These are phyloP conservation scores for Trachurus trachurus DNA, from an alignment of 2,797 vertebrate species.

Conservation along the genomic window DNA sequence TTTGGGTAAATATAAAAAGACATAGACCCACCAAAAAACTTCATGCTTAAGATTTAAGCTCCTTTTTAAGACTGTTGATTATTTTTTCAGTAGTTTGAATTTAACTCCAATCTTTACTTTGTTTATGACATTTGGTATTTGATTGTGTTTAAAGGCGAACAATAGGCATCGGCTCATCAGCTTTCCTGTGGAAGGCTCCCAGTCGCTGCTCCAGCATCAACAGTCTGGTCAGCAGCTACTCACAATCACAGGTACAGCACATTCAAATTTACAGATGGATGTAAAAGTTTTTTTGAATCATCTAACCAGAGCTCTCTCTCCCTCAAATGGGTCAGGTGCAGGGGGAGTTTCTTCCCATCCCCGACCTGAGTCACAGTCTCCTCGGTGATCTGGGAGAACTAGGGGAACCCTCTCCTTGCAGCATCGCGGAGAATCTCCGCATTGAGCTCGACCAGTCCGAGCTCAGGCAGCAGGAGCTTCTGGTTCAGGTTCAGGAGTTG, in stretches of 20 bases:
- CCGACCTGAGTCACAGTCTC: conserved; percentile 86
- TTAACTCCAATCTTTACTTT: neutral
- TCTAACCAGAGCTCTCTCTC: conserved; percentile 21
- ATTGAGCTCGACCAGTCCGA: conserved; percentile 93
- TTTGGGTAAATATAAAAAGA: no score
- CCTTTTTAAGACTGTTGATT: neutral
- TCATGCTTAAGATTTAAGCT: no score
- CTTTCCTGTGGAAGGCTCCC: conserved; percentile 91
- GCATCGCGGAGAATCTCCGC: conserved; percentile 90
- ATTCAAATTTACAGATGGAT: neutral
- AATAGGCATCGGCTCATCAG: conserved; percentile 83
- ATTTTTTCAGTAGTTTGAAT: neutral
- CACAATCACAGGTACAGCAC: conserved; percentile 93
- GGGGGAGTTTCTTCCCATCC: conserved; percentile 84
- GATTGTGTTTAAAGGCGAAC: conserved; percentile 86
- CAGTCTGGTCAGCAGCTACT: conserved; percentile 92
- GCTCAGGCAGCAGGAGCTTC: conserved; percentile 89
- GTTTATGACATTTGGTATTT: conserved; percentile 9
- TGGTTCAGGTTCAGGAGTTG: conserved; percentile 73
- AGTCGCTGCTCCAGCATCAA: conserved; percentile 96
- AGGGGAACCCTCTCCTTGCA: conserved; percentile 84
- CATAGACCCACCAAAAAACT: no score
- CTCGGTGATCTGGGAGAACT: conserved; percentile 84
- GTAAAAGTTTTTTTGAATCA: neutral
- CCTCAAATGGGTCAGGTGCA: conserved; percentile 80